phyloP scores from a whole-genome alignment of 53 echinoderm and acorn worm genomes.

The Crossaster papposus region DNA sequence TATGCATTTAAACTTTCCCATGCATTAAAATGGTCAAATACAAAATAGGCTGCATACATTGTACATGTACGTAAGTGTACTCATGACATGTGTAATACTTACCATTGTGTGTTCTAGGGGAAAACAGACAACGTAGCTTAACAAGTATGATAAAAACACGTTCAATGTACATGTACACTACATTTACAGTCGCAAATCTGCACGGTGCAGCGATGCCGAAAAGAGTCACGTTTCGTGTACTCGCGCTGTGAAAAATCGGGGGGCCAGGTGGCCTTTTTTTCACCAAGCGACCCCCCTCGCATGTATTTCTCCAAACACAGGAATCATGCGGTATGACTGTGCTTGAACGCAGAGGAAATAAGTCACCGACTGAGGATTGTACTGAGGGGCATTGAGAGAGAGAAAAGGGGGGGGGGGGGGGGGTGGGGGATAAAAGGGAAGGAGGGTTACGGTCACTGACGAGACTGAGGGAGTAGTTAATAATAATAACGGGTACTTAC shows the following conservation, averaged over 20 bases:
- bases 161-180: too few relatives aligned
- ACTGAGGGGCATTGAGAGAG: not conserved
- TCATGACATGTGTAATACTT: too few relatives aligned
- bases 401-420: not conserved
- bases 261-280: constrained; percentile 46
- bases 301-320: constrained; percentile 45
- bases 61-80: too few relatives aligned
- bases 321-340: constrained; percentile 62
- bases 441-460: not conserved
- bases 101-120: too few relatives aligned
- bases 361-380: constrained; percentile 53
- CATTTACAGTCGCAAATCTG: too few relatives aligned
- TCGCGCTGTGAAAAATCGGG: not conserved
- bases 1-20: too few relatives aligned
- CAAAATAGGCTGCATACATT: too few relatives aligned
- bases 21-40: too few relatives aligned
- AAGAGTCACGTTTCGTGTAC: not conserved
- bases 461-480: not conserved
- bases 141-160: too few relatives aligned
- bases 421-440: not conserved
- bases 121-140: too few relatives aligned
- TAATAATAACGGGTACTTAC: too few relatives aligned
- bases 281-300: not conserved
- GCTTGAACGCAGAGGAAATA: constrained; percentile 60
- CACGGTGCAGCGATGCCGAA: too few relatives aligned